These are phyloP conservation scores for Caenorhabditis angaria DNA, from an alignment of 2,888 invertebrate genomes.

Conservation along the genomic window DNA sequence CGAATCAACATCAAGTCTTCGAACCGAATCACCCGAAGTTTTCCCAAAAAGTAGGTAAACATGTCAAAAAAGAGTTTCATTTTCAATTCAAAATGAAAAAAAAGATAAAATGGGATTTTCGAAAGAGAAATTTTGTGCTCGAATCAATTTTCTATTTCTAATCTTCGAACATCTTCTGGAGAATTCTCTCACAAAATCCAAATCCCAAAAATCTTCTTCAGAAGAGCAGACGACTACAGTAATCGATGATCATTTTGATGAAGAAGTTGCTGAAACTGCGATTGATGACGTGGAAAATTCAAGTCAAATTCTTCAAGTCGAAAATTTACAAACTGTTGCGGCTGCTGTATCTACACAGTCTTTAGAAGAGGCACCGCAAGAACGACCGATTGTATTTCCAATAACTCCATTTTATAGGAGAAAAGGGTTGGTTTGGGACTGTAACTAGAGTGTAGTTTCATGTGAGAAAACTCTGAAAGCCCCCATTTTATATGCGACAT, in stretches of 20 bases:
- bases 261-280: not conserved
- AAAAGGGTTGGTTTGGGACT: slow-evolving; percentile 29
- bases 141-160: not conserved
- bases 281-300: not conserved
- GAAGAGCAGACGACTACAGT: not conserved
- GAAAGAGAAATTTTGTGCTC: not conserved
- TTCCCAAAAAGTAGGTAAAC: slow-evolving; percentile 16
- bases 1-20: slow-evolving; percentile 47
- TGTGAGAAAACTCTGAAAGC: not conserved
- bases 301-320: slow-evolving; percentile 8
- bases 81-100: slow-evolving; percentile 10
- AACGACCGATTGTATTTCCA: slow-evolving; percentile 39
- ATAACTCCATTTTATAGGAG: slow-evolving; percentile 46
- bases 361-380: not conserved
- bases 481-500: not conserved
- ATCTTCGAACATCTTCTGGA: not conserved
- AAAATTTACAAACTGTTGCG: not conserved
- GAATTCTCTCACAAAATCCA: slow-evolving; percentile 16
- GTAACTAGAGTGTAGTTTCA: not conserved
- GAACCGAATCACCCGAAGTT: slow-evolving; percentile 28
- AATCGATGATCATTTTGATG: not conserved
- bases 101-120: not conserved
- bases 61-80: slow-evolving; percentile 30
- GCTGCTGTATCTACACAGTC: not conserved
- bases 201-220: slow-evolving; percentile 18